Evolutionary conservation across 2,888 invertebrate species (phyloP), one percentile per base, ranked within the genome.

Genomic region (Polietes domitor): DNA sequence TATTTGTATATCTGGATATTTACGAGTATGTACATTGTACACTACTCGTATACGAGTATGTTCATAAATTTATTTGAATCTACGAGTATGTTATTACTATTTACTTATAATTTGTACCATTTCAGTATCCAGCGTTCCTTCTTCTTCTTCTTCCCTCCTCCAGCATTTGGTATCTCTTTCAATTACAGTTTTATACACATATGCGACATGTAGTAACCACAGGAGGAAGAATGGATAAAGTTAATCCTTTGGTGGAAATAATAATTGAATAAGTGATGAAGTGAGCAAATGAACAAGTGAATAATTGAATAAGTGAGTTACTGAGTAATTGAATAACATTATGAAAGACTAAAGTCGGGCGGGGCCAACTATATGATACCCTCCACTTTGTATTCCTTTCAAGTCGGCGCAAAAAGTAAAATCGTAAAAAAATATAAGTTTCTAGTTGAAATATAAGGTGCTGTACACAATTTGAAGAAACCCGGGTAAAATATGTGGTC

Each of bases 21-120:
- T 53, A 47, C 47, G 47, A 47, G 50, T 21, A 53, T 53, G 21
- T 53, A 26, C 24, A 53, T 7, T 21, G 19, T 58, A 5, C 15
- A 10, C 12, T 24, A 24, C 10, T 58, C 24, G 9, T 58, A 58
- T 58, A 58, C 15, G 53, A 43, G n/a, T 37, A 9, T 37, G 53
- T 17, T 17, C 19, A 17, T 19, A 26, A 26, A n/a, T 47, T 15
- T 47, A 47, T 6, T 58, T 26, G 26, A 53, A 53, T 21, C n/a
- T n/a, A n/a, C n/a, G n/a, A n/a, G 19, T 24, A 53, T 53, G 53
- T 53, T 58, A 58, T 58, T 58, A 32, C 72, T 71, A 78, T 76
- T 73, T 79, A 76, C 55, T 83, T 83, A 65, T 50, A 70, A 76
- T 47, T 80, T 80, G 83, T 74, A 55, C 73, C 77, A 72, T 19